These are phyloP conservation scores for Drosophila pseudotalamancana DNA, from an alignment of 2,888 invertebrate genomes.

Conservation along the genomic window DNA sequence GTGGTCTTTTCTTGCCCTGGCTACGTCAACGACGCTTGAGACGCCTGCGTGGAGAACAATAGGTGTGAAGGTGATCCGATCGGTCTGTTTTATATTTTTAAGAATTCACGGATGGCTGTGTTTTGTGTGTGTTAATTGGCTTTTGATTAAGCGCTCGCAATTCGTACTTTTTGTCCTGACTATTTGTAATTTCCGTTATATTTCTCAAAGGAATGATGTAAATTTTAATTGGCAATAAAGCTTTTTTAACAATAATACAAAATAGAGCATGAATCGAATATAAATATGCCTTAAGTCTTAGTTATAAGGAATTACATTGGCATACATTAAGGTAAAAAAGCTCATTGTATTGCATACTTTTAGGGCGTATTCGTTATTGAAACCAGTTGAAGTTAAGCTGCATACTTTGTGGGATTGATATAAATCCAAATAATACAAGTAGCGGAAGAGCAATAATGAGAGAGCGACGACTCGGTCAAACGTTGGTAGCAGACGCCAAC, in stretches of 20 bases:
- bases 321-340: too few relatives aligned
- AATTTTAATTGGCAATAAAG: constrained; percentile 2
- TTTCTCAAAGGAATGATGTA: not conserved
- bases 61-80: not conserved
- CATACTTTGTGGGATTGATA: constrained; percentile 10
- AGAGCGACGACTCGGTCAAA: constrained; percentile 9
- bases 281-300: too few relatives aligned
- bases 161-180: not conserved
- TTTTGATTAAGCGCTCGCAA: not conserved
- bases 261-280: not conserved
- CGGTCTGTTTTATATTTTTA: constrained; percentile 51
- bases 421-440: not conserved
- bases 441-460: not conserved
- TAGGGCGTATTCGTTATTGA: not conserved
- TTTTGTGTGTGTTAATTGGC: not conserved
- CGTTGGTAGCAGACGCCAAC: constrained; percentile 35
- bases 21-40: constrained; percentile 56
- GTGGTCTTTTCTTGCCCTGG: constrained; percentile 57
- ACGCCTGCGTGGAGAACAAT: constrained; percentile 29
- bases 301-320: too few relatives aligned
- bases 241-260: not conserved
- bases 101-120: constrained; percentile 18
- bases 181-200: not conserved
- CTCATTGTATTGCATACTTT: constrained; percentile 1
- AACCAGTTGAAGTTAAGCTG: not conserved